Evolutionary conservation across 2,888 invertebrate species (phyloP).

Genomic region (Leucophenga montana): DNA sequence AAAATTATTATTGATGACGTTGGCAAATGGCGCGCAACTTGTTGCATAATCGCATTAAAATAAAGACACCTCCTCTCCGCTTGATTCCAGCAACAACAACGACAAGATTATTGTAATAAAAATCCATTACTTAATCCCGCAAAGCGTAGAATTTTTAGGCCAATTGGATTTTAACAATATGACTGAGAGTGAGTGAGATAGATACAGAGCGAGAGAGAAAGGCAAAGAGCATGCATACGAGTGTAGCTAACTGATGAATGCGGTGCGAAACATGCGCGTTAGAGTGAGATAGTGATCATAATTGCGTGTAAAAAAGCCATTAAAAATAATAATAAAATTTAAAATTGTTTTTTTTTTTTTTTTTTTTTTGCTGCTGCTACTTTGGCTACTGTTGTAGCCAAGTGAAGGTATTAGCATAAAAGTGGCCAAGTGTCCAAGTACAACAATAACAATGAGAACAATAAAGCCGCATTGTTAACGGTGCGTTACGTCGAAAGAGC

Average conservation of each 20-base stretch:
- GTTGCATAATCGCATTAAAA: constrained; percentile 53
- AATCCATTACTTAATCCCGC: neutral
- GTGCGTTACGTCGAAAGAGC: constrained; percentile 4
- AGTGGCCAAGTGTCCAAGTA: constrained; percentile 13
- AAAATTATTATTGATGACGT: constrained; percentile 3
- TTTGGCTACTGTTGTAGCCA: constrained; percentile 11
- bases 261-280: neutral
- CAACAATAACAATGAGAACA: constrained; percentile 12
- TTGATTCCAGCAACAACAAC: neutral
- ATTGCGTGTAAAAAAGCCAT: constrained; percentile 48
- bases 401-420: constrained; percentile 12
- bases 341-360: constrained; percentile 14
- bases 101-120: neutral
- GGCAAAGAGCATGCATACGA: constrained; percentile 1
- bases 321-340: constrained; percentile 34
- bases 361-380: neutral
- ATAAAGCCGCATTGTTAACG: constrained; percentile 17
- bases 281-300: constrained; percentile 30
- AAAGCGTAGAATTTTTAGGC: constrained; percentile 6
- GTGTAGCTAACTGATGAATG: too few species aligned
- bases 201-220: constrained; percentile 1
- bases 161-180: neutral
- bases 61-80: neutral
- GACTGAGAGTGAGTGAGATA: neutral
- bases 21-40: constrained; percentile 38